Conservation (phyloP, 2,113 vertebrate species). For the rabbit (Oryctolagus cuniculus) region DNA sequence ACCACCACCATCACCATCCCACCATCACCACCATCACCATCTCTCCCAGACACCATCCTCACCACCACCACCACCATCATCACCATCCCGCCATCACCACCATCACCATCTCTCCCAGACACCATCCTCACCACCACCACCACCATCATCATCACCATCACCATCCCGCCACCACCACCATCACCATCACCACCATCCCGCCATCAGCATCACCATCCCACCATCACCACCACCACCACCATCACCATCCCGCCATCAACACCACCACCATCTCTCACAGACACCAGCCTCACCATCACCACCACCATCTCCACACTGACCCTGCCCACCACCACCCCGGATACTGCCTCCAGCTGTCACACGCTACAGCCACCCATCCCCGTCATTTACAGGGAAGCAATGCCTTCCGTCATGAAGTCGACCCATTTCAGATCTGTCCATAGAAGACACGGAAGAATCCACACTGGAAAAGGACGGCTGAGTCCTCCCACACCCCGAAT, state of each 20-base stretch:
- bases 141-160: too few relatives aligned
- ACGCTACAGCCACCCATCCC: too few relatives aligned
- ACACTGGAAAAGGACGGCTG: neutral
- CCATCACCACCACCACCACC: neutral
- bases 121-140: rapidly evolving
- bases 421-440: neutral
- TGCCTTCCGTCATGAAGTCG: neutral
- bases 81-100: neutral
- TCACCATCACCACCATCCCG: neutral
- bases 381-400: neutral
- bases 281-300: too few relatives aligned
- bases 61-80: neutral
- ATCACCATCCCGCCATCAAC: too few relatives aligned
- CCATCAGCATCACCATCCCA: neutral
- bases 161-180: too few relatives aligned
- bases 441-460: neutral
- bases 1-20: neutral
- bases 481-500: neutral
- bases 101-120: too few relatives aligned
- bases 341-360: neutral
- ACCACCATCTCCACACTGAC: neutral
- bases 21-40: neutral
- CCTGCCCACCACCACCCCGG: neutral
- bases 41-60: neutral
- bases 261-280: too few relatives aligned